Evolutionary conservation across 2,888 invertebrate species (phyloP), one percentile per base, ranked within the genome.

Genomic region (Torymus tubicola): DNA sequence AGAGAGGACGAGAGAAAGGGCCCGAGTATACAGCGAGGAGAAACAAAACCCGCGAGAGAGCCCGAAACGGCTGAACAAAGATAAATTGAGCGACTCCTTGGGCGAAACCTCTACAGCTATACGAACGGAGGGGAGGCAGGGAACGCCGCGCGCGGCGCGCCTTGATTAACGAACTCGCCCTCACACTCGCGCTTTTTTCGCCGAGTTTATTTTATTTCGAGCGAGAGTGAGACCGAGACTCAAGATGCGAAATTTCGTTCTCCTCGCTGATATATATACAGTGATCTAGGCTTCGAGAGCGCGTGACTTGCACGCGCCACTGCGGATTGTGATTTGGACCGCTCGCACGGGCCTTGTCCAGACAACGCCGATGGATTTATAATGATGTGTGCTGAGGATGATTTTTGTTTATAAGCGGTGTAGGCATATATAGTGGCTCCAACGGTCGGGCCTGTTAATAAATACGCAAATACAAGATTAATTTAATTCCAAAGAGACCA

Each of bases 121-220:
- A 42, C 42, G 42, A 8, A 21, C 21, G 21, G 21, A 21, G 42
- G 42, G 42, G 42, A 42, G 42, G 42, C 5, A 42, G 16, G 64
- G 71, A 50, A 64, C 63, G 18, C 8, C 24, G 68, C 55, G 63
- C 50, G 42, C 24, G 24, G 14, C 13, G 53, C 60, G 24, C 65
- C 75, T 80, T 80, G 80, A 80, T 80, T 80, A 80, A 80, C 80
- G 76, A 80, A 80, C 76, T 42, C 8, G 42, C 42, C 42, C 42
- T 42, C 42, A 42, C 42, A 42, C 42, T 42, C 42, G 42, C 42
- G 42, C 42, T 42, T 42, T 42, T 42, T 42, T 42, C 42, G 42
- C 42, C 42, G 8, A 42, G 42, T 42, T 42, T 42, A 42, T 42
- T 42, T 42, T 42, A 42, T 42, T 42, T 42, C 42, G 42, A 42